Evolutionary conservation across 2,113 vertebrate species (phyloP), one percentile per base, ranked within the genome.

Genomic region (Peromyscus californicus): DNA sequence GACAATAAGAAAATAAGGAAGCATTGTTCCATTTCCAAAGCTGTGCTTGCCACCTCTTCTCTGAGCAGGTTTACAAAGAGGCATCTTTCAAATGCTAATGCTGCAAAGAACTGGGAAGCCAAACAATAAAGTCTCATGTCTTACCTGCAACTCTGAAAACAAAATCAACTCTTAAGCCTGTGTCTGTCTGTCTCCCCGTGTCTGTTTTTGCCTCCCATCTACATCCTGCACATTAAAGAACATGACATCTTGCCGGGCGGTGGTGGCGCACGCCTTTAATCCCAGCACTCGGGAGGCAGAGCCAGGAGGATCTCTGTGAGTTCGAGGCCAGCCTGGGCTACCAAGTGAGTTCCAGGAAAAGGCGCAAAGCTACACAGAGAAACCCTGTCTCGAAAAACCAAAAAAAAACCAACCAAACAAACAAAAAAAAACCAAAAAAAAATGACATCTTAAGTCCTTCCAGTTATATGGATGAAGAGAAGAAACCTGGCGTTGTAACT

Each of bases 131-230:
- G 67, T 10, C 72, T 84, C 72, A 91, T 7, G 21, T 79, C 36
- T 82, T 3, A 80, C 51, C 48, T 88, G 75, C 74, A 9, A 70
- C 88, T 67, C 93, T 78, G 31, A 70, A 94, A 96, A 88, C 21
- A 96, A 51, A 93, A 83, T 82, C 80, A 63, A 79, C 89, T 91
- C 88, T 87, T 94, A 65, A 96, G n/a, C 39, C 54, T 86, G 26
- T 48, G 17, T 31, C 51, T 87, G 33, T 36, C 89, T 48, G 29
- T 61, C 11, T 26, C 8, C 39, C 51, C 24, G 19, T 61, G n/a
- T 85, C 29, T 63, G 19, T 65, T 39, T 80, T 48, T 36, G 33
- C 3, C 11, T 15, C 5, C 26, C 6, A 12, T 8, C 15, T 12
- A 21, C 9, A 59, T 45, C 12, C 36, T 26, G 89, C 48, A 88